Base-by-base conservation (phyloP, 1,140 invertebrate species). In the Varroa destructor region DNA sequence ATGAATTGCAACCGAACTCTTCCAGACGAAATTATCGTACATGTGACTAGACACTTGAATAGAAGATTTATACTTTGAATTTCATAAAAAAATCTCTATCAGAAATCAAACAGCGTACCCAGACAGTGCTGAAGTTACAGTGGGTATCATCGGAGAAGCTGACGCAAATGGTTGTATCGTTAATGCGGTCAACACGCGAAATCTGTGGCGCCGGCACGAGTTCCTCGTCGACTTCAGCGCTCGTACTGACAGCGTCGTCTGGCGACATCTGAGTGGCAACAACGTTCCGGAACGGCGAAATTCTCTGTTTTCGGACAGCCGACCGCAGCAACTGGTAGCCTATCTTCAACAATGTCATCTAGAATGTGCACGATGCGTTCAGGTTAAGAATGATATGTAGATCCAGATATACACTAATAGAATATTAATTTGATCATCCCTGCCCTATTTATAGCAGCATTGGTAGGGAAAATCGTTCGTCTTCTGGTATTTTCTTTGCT, bases 311-410 rank as follows among this genome's bases (percentile, higher is more conserved):
- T 2, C 14, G 40, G 37, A 40, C 8, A 12, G 46, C 14, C 10
- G 46, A 25, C 61, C 36, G 1, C 14, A 46, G 14, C 3, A 67
- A 5, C 2, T 46, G 12, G 8, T 67, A 8, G 37, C 61, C 46
- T 4, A 67, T 40, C 36, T 67, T 67, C 14, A 67, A 46, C 40
- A 67, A 46, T 14, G 40, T 67, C 61, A 67, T 67, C 61, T 67
- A 8, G 2, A 67, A 51, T 3, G 46, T 8, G 46, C 46, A 51
- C 46, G 46, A 51, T 25, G 25, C 25, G 25, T 25, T 25, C 25
- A 25, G 25, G 25, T 25, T 25, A 25, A 25, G 25, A 25, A 25
- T 25, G 25, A 25, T 25, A 25, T 25, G 25, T 25, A 25, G 25
- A 25, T 25, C 25, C 25, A 25, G 25, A 25, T 25, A 25, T 25